phyloP scores from a whole-genome alignment of 2,113 vertebrate species.

The Varanus komodoensis region DNA sequence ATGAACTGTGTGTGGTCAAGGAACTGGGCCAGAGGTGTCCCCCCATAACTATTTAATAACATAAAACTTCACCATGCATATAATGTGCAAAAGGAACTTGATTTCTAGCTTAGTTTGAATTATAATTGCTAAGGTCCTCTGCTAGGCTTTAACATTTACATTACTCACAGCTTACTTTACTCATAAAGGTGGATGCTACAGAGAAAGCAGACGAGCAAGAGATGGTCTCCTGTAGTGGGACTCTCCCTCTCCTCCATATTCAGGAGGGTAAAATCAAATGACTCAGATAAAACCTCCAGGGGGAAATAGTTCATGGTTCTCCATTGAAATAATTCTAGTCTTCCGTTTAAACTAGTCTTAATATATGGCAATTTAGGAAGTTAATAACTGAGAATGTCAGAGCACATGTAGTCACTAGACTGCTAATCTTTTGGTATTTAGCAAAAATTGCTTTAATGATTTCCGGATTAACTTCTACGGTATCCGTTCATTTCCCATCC shows the following conservation, averaged over 20 bases:
- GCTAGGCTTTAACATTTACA: neutral
- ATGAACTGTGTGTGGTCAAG: neutral
- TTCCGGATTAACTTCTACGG: neutral
- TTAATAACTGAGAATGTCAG: constrained; percentile 40
- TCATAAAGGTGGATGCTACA: neutral
- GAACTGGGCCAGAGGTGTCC: neutral
- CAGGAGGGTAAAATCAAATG: neutral
- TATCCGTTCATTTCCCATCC: neutral
- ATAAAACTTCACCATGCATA: neutral
- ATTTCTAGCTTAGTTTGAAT: neutral
- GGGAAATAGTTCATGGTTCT: neutral
- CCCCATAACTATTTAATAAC: neutral
- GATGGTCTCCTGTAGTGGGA: neutral
- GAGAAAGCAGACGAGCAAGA: neutral
- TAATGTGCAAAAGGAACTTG: neutral
- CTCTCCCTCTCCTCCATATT: neutral
- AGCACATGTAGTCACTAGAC: constrained; percentile 27
- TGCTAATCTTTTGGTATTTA: constrained; percentile 41
- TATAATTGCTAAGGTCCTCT: neutral
- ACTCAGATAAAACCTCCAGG: neutral
- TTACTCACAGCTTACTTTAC: neutral
- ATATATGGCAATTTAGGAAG: constrained; percentile 30
- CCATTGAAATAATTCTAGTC: constrained; percentile 29
- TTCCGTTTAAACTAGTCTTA: constrained; percentile 20
- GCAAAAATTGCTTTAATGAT: constrained; percentile 40